A percentile compares a stretch with the other conserved stretches of the same genome.
These are phyloP conservation scores for Aegotheles bennettii DNA, from an alignment of 2,113 vertebrate species.

Conservation along the genomic window DNA sequence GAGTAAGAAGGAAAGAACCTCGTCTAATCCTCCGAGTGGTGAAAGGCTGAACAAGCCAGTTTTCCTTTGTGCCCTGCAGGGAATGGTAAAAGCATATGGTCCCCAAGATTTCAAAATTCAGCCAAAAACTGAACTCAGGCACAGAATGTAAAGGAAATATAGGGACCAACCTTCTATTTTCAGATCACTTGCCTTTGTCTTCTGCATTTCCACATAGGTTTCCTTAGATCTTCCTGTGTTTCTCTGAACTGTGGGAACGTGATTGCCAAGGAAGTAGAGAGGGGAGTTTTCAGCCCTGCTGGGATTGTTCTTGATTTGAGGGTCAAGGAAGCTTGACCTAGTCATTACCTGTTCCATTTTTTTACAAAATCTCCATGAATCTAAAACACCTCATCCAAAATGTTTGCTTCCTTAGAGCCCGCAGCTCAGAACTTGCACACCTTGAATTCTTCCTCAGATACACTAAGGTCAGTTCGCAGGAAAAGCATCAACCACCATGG, in stretches of 20 bases:
- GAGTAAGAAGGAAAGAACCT: not conserved
- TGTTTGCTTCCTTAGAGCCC: not conserved
- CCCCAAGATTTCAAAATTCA: slow-evolving; percentile 1
- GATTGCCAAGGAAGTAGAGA: slow-evolving; percentile 70
- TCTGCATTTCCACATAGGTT: slow-evolving; percentile 69
- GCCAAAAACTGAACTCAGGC: slow-evolving; percentile 3
- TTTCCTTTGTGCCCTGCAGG: not conserved
- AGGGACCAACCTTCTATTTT: slow-evolving; percentile 62
- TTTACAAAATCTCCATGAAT: not conserved
- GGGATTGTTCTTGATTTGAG: slow-evolving; percentile 72
- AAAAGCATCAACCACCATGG: not conserved
- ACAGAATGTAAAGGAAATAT: slow-evolving; percentile 70
- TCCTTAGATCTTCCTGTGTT: slow-evolving; percentile 77
- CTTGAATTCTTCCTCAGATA: not conserved
- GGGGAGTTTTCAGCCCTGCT: slow-evolving; percentile 56
- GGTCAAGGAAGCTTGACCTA: slow-evolving; percentile 70
- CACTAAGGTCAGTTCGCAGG: not conserved
- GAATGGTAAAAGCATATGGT: slow-evolving; percentile 51
- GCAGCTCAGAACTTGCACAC: not conserved
- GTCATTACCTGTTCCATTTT: slow-evolving; percentile 54
- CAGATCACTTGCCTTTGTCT: slow-evolving; percentile 60
- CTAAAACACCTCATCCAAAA: not conserved
- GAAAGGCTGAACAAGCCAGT: not conserved
- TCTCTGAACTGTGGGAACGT: slow-evolving; percentile 74
- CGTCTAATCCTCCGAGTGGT: not conserved